These are phyloP conservation scores for Craseonycteris thonglongyai DNA, from an alignment of 2,113 vertebrate genomes.

Conservation along the genomic window DNA sequence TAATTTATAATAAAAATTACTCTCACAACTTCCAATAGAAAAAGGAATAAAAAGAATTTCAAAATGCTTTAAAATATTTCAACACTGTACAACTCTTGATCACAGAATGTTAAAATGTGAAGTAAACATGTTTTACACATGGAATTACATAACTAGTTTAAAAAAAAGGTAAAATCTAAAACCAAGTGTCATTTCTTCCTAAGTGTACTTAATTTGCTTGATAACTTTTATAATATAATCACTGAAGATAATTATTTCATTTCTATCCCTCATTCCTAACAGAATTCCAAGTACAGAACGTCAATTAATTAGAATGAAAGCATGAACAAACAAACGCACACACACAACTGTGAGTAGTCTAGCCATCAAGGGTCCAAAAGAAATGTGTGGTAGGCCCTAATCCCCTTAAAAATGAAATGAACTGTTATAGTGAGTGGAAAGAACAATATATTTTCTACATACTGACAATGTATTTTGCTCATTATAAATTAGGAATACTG, in stretches of 20 bases:
- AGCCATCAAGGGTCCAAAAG: background rate
- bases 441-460: background rate
- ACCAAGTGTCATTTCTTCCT: background rate
- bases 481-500: background rate
- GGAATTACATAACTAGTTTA: background rate
- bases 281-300: background rate
- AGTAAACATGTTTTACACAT: background rate
- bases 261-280: background rate
- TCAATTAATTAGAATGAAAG: background rate
- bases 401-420: background rate
- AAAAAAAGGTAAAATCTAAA: background rate
- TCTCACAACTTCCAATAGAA: background rate
- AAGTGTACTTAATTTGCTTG: background rate
- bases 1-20: background rate
- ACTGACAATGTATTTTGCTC: background rate
- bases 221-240: background rate
- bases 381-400: background rate
- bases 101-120: background rate
- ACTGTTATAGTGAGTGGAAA: background rate
- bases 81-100: background rate
- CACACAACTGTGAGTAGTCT: background rate
- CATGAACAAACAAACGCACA: background rate
- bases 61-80: slow-evolving; percentile 20
- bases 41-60: background rate
- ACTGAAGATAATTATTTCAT: background rate